A percentile compares a stretch with the other conserved stretches of the same genome.
Evolutionary conservation across 2,797 vertebrate species (phyloP).

Genomic region (Coregonus suidteri): DNA sequence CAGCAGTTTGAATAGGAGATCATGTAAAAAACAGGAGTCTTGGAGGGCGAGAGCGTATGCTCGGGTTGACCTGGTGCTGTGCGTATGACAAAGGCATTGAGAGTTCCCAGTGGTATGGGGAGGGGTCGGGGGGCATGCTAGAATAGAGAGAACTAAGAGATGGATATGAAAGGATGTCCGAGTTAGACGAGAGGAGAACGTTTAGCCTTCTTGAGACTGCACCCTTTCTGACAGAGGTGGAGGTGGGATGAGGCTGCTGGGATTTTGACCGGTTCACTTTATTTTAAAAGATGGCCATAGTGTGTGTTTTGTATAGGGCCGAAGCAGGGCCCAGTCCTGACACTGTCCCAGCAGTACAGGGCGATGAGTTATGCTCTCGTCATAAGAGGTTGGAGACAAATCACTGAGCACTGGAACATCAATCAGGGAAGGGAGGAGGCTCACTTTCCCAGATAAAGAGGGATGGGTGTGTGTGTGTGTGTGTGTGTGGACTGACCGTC

Average conservation of each 20-base stretch:
- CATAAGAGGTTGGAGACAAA: neutral
- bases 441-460: constrained; percentile 7
- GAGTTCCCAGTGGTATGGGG: neutral
- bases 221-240: neutral
- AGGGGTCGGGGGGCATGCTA: no score
- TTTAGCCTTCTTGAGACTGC: neutral
- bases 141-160: neutral
- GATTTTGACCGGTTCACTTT: neutral
- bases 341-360: neutral
- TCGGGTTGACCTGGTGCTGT: neutral
- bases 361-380: neutral
- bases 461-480: neutral
- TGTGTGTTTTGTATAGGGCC: neutral
- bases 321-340: neutral
- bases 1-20: no score
- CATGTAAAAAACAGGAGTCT: neutral
- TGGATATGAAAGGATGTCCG: neutral
- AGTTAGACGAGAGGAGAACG: neutral
- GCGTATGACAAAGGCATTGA: neutral
- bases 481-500: neutral
- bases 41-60: neutral
- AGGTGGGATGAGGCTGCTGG: neutral
- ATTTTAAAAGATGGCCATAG: neutral
- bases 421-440: constrained; percentile 3
- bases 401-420: constrained; percentile 1